Base-by-base conservation (phyloP, 2,888 invertebrate genomes). In the Phengaris arion region DNA sequence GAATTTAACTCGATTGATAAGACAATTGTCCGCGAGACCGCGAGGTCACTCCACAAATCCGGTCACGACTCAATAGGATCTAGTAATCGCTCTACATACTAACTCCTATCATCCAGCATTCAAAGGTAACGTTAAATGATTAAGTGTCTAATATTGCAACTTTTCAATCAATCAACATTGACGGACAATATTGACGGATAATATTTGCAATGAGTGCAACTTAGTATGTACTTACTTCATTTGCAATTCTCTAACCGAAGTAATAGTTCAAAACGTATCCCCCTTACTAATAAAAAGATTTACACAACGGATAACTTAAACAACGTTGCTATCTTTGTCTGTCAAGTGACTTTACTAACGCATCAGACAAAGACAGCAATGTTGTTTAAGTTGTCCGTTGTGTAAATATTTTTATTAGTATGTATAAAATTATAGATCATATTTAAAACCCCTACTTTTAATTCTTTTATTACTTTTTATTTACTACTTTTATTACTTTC, bases 21-120 rank as follows among this genome's bases (percentile, higher is more conserved):
- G 68, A 75, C 64, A 72, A 54, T 74, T 73, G 74, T 35, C 75
- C 69, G 74, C 72, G 70, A 68, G 74, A 51, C 59, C 64, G 57
- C 76, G 52, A 22, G 13, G 57, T 51, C 68, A 64, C 76, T 77
- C 74, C 48, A 55, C 74, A 10, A 78, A 74, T 77, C 77, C 74
- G 72, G 77, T 77, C 78, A 78, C 77, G 78, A 77, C 74, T 74
- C 52, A 70, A 74, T 77, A 74, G 75, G 75, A 74, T 75, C 74
- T 78, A 77, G 74, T 76, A 76, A 76, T 74, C 75, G 77, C 69
- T 74, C 73, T 68, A 78, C 35, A 77, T 77, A 75, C 77, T 77
- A 77, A 76, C 72, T 76, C 75, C 48, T 64, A 64, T 64, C 64
- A 64, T 64, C 45, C 64, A 64, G 35, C 45, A 7, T 35, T 22